These are phyloP conservation scores for Scaptomyza pallida DNA, from an alignment of 1,140 invertebrate genomes.

Conservation along the genomic window DNA sequence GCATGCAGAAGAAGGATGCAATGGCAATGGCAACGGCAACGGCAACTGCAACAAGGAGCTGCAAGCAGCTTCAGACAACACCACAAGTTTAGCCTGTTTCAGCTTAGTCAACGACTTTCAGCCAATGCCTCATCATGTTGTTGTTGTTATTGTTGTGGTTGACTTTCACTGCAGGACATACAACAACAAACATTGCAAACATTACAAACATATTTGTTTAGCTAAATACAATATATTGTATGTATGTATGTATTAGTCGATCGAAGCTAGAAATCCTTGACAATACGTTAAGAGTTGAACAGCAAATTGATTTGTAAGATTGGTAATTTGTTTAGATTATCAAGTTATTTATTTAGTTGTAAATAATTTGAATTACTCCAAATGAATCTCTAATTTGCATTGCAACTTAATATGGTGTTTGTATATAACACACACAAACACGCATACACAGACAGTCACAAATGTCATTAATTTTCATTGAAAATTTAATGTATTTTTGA, in stretches of 20 bases:
- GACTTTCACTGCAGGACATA: slow-evolving; percentile 37
- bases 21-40: neutral
- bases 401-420: neutral
- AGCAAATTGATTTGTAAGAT: slow-evolving; percentile 26
- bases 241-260: neutral
- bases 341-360: slow-evolving; percentile 19
- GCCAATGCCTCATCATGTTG: too few relatives aligned
- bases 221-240: slow-evolving; percentile 32
- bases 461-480: slow-evolving; percentile 1
- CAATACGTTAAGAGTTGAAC: slow-evolving; percentile 18
- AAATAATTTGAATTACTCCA: neutral
- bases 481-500: neutral
- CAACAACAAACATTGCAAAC: slow-evolving; percentile 23
- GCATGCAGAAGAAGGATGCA: neutral
- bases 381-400: neutral
- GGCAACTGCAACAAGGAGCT: neutral
- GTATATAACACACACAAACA: too few relatives aligned
- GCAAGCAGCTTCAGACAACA: slow-evolving; percentile 24
- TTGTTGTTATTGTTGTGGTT: slow-evolving; percentile 10
- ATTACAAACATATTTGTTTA: slow-evolving; percentile 60
- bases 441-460: neutral
- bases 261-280: neutral
- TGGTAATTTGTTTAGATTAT: slow-evolving; percentile 10
- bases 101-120: slow-evolving; percentile 35
- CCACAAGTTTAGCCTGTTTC: slow-evolving; percentile 25